A percentile compares a stretch with the other conserved stretches of the same genome.
Evolutionary conservation across 2,113 vertebrate species (phyloP).

Genomic region (Saguinus midas): DNA sequence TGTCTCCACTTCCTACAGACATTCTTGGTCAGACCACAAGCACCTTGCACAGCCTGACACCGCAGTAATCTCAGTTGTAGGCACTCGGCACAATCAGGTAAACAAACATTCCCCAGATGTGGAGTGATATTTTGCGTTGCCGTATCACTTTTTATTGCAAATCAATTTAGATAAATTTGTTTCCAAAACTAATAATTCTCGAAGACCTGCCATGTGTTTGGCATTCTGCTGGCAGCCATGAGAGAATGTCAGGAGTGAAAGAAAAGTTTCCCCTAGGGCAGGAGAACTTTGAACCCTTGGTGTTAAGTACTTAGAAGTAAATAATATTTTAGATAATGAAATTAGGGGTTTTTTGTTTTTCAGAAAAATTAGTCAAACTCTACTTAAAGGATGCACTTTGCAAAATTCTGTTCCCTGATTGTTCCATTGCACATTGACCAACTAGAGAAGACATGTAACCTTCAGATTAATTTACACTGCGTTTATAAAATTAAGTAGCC

Average conservation of each 20-base stretch:
- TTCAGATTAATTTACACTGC: not conserved
- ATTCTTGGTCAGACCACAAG: conserved; percentile 89
- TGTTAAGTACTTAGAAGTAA: not conserved
- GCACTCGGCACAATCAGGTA: conserved; percentile 85
- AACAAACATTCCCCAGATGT: fast-evolving
- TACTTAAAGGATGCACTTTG: not conserved
- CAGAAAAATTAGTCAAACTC: not conserved
- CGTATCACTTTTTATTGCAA: not conserved
- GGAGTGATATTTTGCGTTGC: fast-evolving
- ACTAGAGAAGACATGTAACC: not conserved
- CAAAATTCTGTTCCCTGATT: not conserved
- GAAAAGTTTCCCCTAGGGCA: not conserved
- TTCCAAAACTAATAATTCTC: not conserved
- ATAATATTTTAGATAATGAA: not conserved
- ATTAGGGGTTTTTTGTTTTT: not conserved
- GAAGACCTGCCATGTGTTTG: not conserved
- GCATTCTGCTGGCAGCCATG: not conserved
- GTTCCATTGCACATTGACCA: not conserved
- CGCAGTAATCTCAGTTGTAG: conserved; percentile 74
- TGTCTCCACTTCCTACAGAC: conserved; percentile 67
- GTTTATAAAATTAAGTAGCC: not conserved
- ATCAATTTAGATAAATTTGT: not conserved
- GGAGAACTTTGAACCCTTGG: not conserved
- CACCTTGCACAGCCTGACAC: conserved; percentile 81
- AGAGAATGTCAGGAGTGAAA: not conserved